These are phyloP conservation scores for Cristatella mucedo DNA, from an alignment of 2,888 invertebrate species.

Conservation along the genomic window DNA sequence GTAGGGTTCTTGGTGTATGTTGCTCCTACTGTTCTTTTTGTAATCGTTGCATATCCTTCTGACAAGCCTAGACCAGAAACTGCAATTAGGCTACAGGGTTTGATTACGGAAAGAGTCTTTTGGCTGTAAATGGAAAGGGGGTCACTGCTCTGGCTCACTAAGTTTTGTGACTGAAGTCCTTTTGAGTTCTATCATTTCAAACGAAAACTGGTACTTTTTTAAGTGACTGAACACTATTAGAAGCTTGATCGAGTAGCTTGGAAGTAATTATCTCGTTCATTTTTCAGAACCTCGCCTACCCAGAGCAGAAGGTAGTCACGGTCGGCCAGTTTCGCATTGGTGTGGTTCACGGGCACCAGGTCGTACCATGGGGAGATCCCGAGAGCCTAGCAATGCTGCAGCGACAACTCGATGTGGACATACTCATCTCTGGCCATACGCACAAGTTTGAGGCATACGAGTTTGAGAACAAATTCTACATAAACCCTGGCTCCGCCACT, in stretches of 20 bases:
- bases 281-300: slow-evolving; percentile 58
- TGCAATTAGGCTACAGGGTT: too few species aligned
- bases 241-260: slow-evolving; percentile 9
- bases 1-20: too few species aligned
- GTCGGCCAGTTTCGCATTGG: slow-evolving; percentile 98
- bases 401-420: slow-evolving; percentile 91
- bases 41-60: too few species aligned
- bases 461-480: slow-evolving; percentile 94
- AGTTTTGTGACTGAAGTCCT: too few species aligned
- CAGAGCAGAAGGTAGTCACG: slow-evolving; percentile 95
- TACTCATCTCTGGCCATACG: slow-evolving; percentile 93
- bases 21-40: too few species aligned
- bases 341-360: slow-evolving; percentile 89
- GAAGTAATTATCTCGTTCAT: slow-evolving; percentile 10
- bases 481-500: slow-evolving; percentile 96
- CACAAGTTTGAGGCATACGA: slow-evolving; percentile 96
- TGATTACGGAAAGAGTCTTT: too few species aligned
- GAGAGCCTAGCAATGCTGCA: slow-evolving; percentile 83
- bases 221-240: too few species aligned
- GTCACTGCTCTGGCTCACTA: too few species aligned
- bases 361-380: slow-evolving; percentile 62
- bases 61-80: too few species aligned
- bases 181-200: too few species aligned
- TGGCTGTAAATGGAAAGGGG: too few species aligned
- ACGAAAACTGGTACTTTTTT: too few species aligned